Evolutionary conservation across 1,140 invertebrate species (phyloP), one percentile per base, ranked within the genome.

Genomic region (Drosophila sproati): DNA sequence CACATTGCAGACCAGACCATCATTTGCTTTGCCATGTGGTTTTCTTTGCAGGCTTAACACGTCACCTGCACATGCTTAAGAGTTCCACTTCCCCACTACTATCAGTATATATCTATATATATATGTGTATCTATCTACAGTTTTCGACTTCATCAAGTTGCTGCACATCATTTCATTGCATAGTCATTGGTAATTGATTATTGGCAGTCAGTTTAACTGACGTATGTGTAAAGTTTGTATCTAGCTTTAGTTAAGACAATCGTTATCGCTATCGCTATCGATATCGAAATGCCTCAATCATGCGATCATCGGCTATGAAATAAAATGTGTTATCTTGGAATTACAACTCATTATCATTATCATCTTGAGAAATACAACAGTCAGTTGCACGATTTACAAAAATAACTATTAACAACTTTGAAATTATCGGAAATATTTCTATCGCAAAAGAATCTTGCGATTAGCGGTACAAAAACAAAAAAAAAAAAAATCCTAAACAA

Each of bases 251-350:
- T 12, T 61, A 39, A 20, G 10, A 34, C 64, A 50, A 28, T 50
- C 48, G 39, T 35, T 54, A 63, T 48, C 41, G 59, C 10, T 62
- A 70, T 61, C 59, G 59, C 34, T 66, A 66, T 72, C 54, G 61
- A n/a, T 45, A 69, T 69, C 51, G n/a, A 55, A 37, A n/a, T 29
- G 55, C 28, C 28, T 5, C 5, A 48, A 59, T 41, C 29, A 47
- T 62, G 50, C 68, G 68, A 50, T 71, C 60, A 64, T 64, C 68
- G 20, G 3, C 57, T 8, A 35, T 35, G 12, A 41, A 47, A 6
- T 8, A n/a, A 43, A 57, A 20, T 20, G 20, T 20, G 20, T 1
- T 20, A 20, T 20, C 1, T 1, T 20, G 5, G 28, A 29, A 31
- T 3, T 12, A 50, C 29, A 28, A 45, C 43, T 7, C n/a, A 48